These are phyloP conservation scores for Hemistola chrysoprasaria DNA, from an alignment of 2,888 invertebrate species.

Conservation along the genomic window DNA sequence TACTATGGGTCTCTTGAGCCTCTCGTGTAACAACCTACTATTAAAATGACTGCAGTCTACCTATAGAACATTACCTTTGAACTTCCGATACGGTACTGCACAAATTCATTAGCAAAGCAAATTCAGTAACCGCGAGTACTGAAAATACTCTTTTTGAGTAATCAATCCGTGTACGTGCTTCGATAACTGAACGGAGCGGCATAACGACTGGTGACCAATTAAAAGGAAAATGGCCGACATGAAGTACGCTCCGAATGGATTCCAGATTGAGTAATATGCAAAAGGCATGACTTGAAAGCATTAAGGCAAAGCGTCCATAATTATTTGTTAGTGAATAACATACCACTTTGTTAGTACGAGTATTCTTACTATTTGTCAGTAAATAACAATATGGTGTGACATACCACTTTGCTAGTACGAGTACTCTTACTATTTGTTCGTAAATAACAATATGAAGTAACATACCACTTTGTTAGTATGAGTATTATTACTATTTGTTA, in stretches of 20 bases:
- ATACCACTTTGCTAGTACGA: too few species aligned
- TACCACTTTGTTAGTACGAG: too few species aligned
- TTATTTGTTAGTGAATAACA: constrained; percentile 14
- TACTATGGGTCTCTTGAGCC: too few species aligned
- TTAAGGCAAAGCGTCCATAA: constrained; percentile 7
- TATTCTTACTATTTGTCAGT: too few species aligned
- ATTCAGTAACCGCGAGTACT: constrained; percentile 11
- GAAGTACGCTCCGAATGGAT: constrained; percentile 21
- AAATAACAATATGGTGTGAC: too few species aligned
- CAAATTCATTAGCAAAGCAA: constrained; percentile 12
- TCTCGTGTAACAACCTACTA: too few species aligned
- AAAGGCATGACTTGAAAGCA: constrained; percentile 18
- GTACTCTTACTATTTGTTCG: too few species aligned
- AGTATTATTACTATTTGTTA: too few species aligned
- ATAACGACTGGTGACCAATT: constrained; percentile 63
- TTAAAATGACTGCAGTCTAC: too few species aligned
- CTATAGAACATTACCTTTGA: too few species aligned
- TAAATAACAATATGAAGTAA: too few species aligned
- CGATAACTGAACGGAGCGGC: constrained; percentile 31
- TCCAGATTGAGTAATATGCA: constrained; percentile 24
- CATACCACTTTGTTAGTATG: too few species aligned
- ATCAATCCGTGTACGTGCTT: constrained; percentile 30
- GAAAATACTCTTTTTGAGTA: constrained; percentile 28
- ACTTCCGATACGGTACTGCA: neutral
- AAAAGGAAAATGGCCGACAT: constrained; percentile 43